A percentile compares a stretch with the other conserved stretches of the same genome.
Evolutionary conservation across 2,113 vertebrate genomes (phyloP).

Genomic region (Eulacestoma nigropectus): DNA sequence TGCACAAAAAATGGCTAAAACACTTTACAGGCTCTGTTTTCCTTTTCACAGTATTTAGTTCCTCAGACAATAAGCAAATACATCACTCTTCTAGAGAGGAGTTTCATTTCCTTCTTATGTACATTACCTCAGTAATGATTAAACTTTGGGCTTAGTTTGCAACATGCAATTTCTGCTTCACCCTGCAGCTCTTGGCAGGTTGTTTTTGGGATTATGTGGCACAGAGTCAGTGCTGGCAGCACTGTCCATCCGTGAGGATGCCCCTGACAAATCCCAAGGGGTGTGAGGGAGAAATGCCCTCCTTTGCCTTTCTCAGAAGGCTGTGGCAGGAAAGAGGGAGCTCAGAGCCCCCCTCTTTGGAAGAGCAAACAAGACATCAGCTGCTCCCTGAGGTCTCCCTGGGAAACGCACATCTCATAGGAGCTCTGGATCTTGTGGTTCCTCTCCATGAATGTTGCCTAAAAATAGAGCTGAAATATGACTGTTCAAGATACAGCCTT

Average conservation of each 20-base stretch:
- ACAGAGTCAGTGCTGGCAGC: background rate
- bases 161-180: background rate
- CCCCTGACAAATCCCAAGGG: background rate
- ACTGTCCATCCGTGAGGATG: fast-evolving
- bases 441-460: background rate
- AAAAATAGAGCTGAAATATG: conserved; percentile 41
- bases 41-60: background rate
- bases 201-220: background rate
- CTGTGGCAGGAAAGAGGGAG: background rate
- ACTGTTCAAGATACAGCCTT: background rate
- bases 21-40: background rate
- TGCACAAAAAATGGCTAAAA: background rate
- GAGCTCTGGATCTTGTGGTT: background rate
- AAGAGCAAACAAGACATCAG: background rate
- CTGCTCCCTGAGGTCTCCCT: background rate
- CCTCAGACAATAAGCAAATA: background rate
- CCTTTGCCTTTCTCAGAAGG: background rate
- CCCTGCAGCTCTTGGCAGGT: background rate
- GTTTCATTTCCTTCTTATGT: background rate
- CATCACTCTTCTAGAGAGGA: background rate
- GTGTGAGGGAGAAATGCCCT: background rate
- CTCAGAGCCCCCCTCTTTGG: background rate
- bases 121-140: background rate
- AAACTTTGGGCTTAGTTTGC: background rate
- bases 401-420: background rate